Evolutionary conservation across 2,888 invertebrate genomes (phyloP).

Genomic region (Diarsia dahlii): DNA sequence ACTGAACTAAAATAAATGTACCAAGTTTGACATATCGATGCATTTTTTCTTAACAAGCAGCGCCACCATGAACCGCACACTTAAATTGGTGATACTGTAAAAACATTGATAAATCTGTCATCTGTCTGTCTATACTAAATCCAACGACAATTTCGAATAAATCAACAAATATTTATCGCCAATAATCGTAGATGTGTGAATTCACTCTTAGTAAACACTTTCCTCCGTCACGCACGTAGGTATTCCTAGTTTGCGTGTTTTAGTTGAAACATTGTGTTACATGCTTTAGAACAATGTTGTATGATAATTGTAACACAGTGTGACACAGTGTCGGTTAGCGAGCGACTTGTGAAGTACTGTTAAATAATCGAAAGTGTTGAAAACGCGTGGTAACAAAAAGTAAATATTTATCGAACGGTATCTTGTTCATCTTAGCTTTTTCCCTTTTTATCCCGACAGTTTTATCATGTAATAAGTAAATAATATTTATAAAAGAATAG

Average conservation of each 20-base stretch:
- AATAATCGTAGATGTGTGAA: constrained; percentile 42
- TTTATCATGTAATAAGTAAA: constrained; percentile 8
- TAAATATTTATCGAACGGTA: constrained; percentile 45
- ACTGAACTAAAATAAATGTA: too few species aligned
- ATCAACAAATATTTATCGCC: constrained; percentile 16
- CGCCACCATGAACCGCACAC: background rate
- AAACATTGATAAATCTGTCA: background rate
- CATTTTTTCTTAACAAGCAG: background rate
- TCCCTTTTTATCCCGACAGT: background rate
- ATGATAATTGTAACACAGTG: background rate
- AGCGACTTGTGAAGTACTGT: constrained; percentile 10
- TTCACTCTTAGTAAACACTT: constrained; percentile 54
- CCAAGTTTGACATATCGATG: background rate
- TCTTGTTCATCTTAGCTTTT: constrained; percentile 27
- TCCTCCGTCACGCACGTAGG: constrained; percentile 57
- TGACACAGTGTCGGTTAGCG: constrained; percentile 35
- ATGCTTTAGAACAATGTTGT: background rate
- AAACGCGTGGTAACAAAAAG: constrained; percentile 47
- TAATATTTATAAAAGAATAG: background rate
- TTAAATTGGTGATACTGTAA: background rate
- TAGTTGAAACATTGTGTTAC: constrained; percentile 25
- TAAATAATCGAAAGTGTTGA: constrained; percentile 57
- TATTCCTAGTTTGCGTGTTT: constrained; percentile 36
- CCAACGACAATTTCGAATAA: constrained; percentile 12
- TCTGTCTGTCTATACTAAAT: background rate